A percentile compares a stretch with the other conserved stretches of the same genome.
These are phyloP conservation scores for Cerastis rubricosa DNA, from an alignment of 2,888 invertebrate genomes.

Conservation along the genomic window DNA sequence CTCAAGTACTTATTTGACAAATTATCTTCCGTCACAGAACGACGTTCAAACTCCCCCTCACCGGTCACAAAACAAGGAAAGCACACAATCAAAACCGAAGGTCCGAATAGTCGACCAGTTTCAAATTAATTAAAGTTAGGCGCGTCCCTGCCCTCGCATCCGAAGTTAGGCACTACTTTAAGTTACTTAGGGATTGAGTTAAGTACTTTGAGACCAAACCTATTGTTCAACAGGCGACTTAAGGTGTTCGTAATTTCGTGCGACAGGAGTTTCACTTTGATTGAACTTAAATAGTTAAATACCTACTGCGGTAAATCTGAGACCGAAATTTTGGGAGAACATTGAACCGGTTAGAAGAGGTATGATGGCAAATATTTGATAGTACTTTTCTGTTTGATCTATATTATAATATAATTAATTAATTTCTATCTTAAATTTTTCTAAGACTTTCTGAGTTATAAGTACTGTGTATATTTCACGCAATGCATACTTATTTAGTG, in stretches of 20 bases:
- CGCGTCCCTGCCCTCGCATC: slow-evolving; percentile 69
- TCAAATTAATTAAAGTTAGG: slow-evolving; percentile 82
- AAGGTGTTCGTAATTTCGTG: slow-evolving; percentile 74
- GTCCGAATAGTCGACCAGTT: slow-evolving; percentile 61
- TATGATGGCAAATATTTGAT: slow-evolving; percentile 2
- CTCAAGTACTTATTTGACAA: background rate
- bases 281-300: slow-evolving; percentile 74
- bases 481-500: background rate
- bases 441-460: background rate
- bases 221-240: slow-evolving; percentile 79
- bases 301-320: slow-evolving; percentile 45
- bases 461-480: background rate
- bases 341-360: slow-evolving; percentile 18
- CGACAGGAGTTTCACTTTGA: slow-evolving; percentile 70
- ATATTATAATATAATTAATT: background rate
- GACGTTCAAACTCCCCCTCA: background rate
- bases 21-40: background rate
- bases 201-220: slow-evolving; percentile 76
- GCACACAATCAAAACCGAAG: slow-evolving; percentile 58
- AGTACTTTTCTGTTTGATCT: background rate
- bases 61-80: slow-evolving; percentile 28
- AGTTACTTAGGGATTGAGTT: slow-evolving; percentile 77
- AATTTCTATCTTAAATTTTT: background rate
- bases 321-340: slow-evolving; percentile 37
- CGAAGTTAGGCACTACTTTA: slow-evolving; percentile 76